Evolutionary conservation across 2,888 invertebrate species (phyloP), one percentile per base, ranked within the genome.

Genomic region (Caenorhabditis wallacei): DNA sequence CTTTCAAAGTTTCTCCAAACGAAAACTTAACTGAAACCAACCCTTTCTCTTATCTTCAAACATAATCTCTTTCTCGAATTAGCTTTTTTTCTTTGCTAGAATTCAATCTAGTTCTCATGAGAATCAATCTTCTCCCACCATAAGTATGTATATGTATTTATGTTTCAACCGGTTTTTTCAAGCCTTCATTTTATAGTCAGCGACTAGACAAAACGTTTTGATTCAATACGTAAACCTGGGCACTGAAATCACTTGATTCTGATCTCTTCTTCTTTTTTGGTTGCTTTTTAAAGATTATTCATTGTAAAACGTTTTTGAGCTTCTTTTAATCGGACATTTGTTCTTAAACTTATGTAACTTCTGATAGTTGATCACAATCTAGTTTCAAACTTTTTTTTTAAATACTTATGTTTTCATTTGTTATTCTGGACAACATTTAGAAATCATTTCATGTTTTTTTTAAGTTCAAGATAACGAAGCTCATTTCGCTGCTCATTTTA

Each of bases 81-180:
- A 40, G 56, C 40, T 16, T 53, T 51, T n/a, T n/a, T n/a, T n/a
- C n/a, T n/a, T 63, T 54, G 37, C 51, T 63, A 37, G 51, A 68
- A 59, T 48, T 75, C 37, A 66, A 68, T 51, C 75, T 30, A 51
- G 75, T 75, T 75, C 68, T 59, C 68, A 51, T 51, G 68, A 75
- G 68, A 75, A 66, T 66, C 59, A 66, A 40, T 68, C 40, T 43
- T 56, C 46, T 40, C 30, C 43, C 51, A 11, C 57, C 26, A 48
- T 68, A 57, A 30, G 68, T 59, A 51, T 48, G 75, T 53, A 53
- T 71, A 61, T 61, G 61, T 48, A 35, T 51, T 66, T 46, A 68
- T 59, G 75, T 66, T 66, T 75, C 68, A 75, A 75, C 75, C 75
- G 75, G 75, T 75, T 75, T 68, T 66, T 57, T 20, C 66, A 68